Base-by-base conservation (phyloP, 1,140 invertebrate genomes). In the Hermatobates lingyangjiaoensis region DNA sequence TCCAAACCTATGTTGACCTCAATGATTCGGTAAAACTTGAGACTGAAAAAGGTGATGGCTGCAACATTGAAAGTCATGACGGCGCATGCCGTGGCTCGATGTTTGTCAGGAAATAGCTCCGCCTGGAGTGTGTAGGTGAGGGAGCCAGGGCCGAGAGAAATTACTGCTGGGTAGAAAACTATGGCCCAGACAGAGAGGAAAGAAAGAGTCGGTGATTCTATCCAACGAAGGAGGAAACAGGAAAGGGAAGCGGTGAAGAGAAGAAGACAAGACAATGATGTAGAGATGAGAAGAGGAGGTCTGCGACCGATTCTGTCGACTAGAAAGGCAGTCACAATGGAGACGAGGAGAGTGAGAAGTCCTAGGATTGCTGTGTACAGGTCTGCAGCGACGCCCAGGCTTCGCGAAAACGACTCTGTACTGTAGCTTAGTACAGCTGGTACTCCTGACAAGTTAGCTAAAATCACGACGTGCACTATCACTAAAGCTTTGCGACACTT, bases 281-380 rank as follows among this genome's bases (percentile, higher is more conserved):
- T 67, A 12, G 66, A 52, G 2, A 70, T 54, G 1, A 74, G 59
- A 12, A 75, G 58, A 1, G 74, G 57, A 48, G 66, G 63, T 34
- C 67, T 61, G 52, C 73, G 48, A 14, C 64, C 65, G 14, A 60
- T 45, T 42, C 56, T 55, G 50, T 66, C 64, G 7, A 63, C 62
- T 7, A 65, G 50, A 28, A 66, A 56, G 5, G 60, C 59, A 7
- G 64, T 58, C 12, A 58, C 38, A 23, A 64, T 57, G 2, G 61
- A 63, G 0, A 61, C 59, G 0, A 58, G 45, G 27, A 64, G 56
- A 7, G 62, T 56, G 7, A 64, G 58, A 24, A 57, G 47, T 18
- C 64, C 66, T 44, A 57, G 60, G 21, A 71, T 60, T 28, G 71
- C 68, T 10, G 39, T 42, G 5, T 18, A 12, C 39, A 42, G 4